Evolutionary conservation across 2,797 vertebrate species (phyloP), one percentile per base, ranked within the genome.

Genomic region (Epinephelus malabaricus): DNA sequence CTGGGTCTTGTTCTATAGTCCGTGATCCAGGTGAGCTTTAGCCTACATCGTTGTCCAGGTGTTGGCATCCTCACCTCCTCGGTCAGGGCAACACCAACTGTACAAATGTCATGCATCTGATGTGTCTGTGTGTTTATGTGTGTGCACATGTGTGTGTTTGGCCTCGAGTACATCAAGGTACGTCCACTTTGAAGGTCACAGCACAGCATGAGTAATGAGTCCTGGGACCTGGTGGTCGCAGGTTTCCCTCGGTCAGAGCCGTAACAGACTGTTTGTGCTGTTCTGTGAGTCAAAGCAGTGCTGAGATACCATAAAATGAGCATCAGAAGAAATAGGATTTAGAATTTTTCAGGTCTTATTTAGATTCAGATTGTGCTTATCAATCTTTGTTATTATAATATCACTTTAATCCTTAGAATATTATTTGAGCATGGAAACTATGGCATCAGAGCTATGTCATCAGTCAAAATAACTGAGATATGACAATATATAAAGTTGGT

Each of bases 141-240:
- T 73, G 18, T 38, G 27, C 50, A 25, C 43, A 9, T 64, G 14
- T 75, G 56, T 62, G 38, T 62, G 6, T 81, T 54, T 62, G 25
- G 56, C 56, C 49, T 64, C 45, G 64, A 66, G 59, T 27, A 51
- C 38, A 27, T 76, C 13, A 49, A 61, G 40, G 54, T 65, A 7
- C n/a, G 13, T 78, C 61, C 61, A 50, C 54, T 69, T 54, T 78
- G 63, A 80, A 75, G 73, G 81, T 84, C 74, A 62, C 34, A 59
- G 72, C 68, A 43, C 45, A 69, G 78, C 67, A 68, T 83, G 47
- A 61, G 72, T 77, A 79, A 87, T 80, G 66, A 87, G 78, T 73
- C 43, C 63, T 19, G 78, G 64, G 73, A 79, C 55, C 55, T 78
- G 50, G 40, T 76, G 78, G 83, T 69, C 43, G 61, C 71, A 71